Conservation (phyloP, 2,113 vertebrate genomes). For the Maccullochella peelii region DNA sequence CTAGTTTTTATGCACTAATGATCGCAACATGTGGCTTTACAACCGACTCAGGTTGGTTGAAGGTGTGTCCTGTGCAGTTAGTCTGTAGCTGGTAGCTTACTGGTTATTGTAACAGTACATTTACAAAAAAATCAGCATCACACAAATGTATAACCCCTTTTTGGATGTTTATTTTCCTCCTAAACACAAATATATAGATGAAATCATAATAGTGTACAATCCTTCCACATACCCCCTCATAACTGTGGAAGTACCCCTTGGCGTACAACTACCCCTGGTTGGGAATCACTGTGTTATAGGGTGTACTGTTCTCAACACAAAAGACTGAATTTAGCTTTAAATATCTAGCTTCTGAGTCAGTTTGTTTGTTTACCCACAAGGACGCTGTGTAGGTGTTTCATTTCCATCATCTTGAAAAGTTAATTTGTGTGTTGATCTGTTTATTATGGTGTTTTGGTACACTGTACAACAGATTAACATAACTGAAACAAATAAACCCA, state of each 20-base stretch:
- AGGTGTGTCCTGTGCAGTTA: neutral
- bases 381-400: constrained; percentile 33
- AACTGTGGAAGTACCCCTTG: neutral
- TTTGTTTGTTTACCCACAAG: constrained; percentile 31
- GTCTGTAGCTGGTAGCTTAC: neutral
- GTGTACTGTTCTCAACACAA: neutral
- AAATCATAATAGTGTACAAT: too few relatives aligned
- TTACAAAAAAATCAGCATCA: neutral
- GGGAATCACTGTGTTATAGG: neutral
- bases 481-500: neutral
- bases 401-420: neutral
- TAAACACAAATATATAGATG: neutral
- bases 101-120: neutral
- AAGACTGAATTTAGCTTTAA: neutral
- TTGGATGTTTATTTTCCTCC: neutral
- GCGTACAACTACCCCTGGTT: neutral
- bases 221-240: too few relatives aligned
- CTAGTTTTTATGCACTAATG: too few relatives aligned
- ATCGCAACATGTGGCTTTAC: too few relatives aligned
- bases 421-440: constrained; percentile 5
- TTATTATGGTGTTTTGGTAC: neutral
- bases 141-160: neutral
- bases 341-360: constrained; percentile 11
- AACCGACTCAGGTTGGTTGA: too few relatives aligned
- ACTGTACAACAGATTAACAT: neutral